Evolutionary conservation across 1,140 invertebrate genomes (phyloP).

Genomic region (Odontomachus brunneus): DNA sequence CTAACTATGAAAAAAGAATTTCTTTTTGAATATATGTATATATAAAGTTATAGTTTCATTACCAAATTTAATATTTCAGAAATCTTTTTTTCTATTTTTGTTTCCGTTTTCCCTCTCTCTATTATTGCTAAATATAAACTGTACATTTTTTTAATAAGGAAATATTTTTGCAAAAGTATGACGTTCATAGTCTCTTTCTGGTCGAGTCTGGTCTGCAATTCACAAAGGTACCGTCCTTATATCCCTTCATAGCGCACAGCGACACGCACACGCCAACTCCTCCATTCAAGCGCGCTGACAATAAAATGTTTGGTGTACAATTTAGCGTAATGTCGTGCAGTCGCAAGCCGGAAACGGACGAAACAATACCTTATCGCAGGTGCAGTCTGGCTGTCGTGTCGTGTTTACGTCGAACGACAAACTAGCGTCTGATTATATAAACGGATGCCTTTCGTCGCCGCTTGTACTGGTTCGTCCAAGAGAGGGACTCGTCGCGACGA

Average conservation of each 20-base stretch:
- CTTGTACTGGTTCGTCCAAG: constrained; percentile 13
- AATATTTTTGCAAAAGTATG: background rate
- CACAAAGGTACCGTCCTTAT: background rate
- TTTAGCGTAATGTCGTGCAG: constrained; percentile 36
- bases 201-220: background rate
- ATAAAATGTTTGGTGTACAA: constrained; percentile 48
- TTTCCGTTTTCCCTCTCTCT: no score
- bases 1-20: background rate
- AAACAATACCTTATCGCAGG: constrained; percentile 45
- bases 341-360: constrained; percentile 39
- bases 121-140: no score
- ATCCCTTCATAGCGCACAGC: background rate
- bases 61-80: background rate
- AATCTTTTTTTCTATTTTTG: no score
- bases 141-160: background rate
- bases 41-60: no score
- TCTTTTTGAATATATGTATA: no score
- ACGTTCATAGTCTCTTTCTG: background rate
- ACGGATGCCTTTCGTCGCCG: constrained; percentile 40
- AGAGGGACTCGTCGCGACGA: background rate
- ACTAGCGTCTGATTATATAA: constrained; percentile 50
- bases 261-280: background rate
- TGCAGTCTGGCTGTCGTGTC: constrained; percentile 39
- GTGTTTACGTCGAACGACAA: constrained; percentile 38
- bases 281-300: constrained; percentile 29